Evolutionary conservation across 1,140 invertebrate species (phyloP).

Genomic region (Zaprionus africanus): DNA sequence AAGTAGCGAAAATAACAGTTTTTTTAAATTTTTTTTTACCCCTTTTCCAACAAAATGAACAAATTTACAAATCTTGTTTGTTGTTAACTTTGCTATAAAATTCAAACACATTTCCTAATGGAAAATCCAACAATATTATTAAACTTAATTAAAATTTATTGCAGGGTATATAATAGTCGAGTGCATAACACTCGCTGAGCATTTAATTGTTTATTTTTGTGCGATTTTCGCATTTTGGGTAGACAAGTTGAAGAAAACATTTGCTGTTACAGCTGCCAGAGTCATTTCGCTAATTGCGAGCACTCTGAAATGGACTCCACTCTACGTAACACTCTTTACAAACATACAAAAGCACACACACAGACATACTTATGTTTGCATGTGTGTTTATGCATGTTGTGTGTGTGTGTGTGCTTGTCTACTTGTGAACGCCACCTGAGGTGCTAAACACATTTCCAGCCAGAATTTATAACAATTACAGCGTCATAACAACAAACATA

Average conservation of each 20-base stretch:
- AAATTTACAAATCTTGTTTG: too few relatives aligned
- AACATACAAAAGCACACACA: neutral
- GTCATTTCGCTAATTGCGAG: conserved; percentile 33
- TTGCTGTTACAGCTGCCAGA: conserved; percentile 3
- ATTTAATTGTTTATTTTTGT: neutral
- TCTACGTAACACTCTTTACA: conserved; percentile 1
- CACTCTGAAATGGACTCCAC: conserved; percentile 7
- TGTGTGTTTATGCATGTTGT: conserved; percentile 12
- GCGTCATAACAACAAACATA: conserved; percentile 4
- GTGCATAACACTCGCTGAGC: too few relatives aligned
- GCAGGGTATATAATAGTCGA: neutral
- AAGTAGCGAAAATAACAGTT: too few relatives aligned
- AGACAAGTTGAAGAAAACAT: neutral
- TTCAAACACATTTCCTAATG: too few relatives aligned
- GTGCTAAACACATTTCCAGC: conserved; percentile 50
- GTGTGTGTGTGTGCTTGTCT: neutral
- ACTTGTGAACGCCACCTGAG: conserved; percentile 33
- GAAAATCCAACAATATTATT: neutral
- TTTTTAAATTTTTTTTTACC: too few relatives aligned
- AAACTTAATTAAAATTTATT: neutral
- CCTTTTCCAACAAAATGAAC: too few relatives aligned
- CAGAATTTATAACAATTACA: conserved; percentile 49
- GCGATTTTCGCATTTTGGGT: conserved; percentile 13
- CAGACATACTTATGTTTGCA: neutral
- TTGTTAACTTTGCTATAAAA: too few relatives aligned